Base-by-base conservation (phyloP, 1,140 invertebrate species). In the Aphis craccivora region DNA sequence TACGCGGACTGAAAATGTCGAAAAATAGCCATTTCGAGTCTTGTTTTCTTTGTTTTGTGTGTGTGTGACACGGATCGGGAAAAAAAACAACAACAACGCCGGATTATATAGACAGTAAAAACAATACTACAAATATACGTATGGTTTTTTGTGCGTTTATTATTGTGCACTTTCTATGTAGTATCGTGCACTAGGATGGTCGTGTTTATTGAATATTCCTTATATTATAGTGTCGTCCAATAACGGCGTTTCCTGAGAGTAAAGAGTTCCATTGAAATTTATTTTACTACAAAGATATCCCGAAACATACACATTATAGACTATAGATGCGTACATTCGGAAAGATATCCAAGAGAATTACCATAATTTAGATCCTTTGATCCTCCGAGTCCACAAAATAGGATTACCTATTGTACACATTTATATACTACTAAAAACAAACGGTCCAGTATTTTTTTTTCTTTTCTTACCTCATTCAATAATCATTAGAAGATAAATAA, bases 321-420 rank as follows among this genome's bases (percentile, higher is more conserved):
- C 23, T 86, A 14, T 43, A 86, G 35, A 86, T 23, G 84, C 37
- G 84, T 84, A 86, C 25, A 45, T 86, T 86, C 30, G 84, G 37
- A 45, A 86, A 86, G 48, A 89, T 11, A 89, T 37, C 48, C 48
- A 53, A 22, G 48, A 11, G 53, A 89, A 89, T 89, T 53, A 89
- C 40, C 48, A 53, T 89, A 89, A 89, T 89, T 89, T 37, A 11
- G n/a, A 53, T 89, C 51, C 87, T 89, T 89, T 89, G 87, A 89
- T 89, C 87, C 45, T 53, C 48, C 22, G 37, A 89, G 48, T 89
- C 48, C 48, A 35, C 30, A 86, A 88, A 51, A 88, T 20, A 48
- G 30, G 40, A 87, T 87, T 87, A 88, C 86, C 30, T 86, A 86
- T 30, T 45, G 25, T 18, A 86, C 25, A 86, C 40, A n/a, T n/a